Percentiles rank a stretch among this genome's conserved stretches.
Conservation (phyloP, 1,140 invertebrate species). For the Drosophila biarmipes region DNA sequence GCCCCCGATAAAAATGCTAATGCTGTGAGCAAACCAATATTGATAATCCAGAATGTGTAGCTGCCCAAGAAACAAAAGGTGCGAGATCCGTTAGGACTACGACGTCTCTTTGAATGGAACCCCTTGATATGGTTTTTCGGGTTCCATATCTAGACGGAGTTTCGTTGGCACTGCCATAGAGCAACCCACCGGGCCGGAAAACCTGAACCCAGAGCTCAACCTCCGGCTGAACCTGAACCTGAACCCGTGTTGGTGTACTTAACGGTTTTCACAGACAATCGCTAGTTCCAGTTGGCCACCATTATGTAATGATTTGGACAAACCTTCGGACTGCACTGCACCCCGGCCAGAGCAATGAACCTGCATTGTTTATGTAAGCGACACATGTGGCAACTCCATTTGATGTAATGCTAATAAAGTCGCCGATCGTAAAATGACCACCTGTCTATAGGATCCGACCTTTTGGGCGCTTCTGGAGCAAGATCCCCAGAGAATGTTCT, state of each 20-base stretch:
- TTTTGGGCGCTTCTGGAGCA: background rate
- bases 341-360: constrained; percentile 56
- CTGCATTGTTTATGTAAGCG: constrained; percentile 56
- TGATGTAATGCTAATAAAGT: constrained; percentile 42
- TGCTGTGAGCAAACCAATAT: constrained; percentile 40
- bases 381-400: constrained; percentile 25
- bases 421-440: constrained; percentile 25
- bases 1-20: constrained; percentile 53
- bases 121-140: constrained; percentile 33
- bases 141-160: constrained; percentile 9
- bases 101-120: constrained; percentile 12
- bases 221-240: constrained; percentile 37
- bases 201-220: constrained; percentile 46
- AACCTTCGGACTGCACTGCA: constrained; percentile 37
- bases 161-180: constrained; percentile 34
- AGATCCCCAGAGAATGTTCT: constrained; percentile 14
- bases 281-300: constrained; percentile 39
- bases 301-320: constrained; percentile 66
- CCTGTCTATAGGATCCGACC: background rate
- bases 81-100: constrained; percentile 54
- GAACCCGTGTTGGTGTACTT: constrained; percentile 40
- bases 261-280: constrained; percentile 72
- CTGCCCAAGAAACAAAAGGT: constrained; percentile 18
- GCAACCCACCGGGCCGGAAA: constrained; percentile 11
- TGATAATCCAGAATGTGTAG: constrained; percentile 31